phyloP scores from a whole-genome alignment of 2,888 invertebrate genomes.

The Diloba caeruleocephala region DNA sequence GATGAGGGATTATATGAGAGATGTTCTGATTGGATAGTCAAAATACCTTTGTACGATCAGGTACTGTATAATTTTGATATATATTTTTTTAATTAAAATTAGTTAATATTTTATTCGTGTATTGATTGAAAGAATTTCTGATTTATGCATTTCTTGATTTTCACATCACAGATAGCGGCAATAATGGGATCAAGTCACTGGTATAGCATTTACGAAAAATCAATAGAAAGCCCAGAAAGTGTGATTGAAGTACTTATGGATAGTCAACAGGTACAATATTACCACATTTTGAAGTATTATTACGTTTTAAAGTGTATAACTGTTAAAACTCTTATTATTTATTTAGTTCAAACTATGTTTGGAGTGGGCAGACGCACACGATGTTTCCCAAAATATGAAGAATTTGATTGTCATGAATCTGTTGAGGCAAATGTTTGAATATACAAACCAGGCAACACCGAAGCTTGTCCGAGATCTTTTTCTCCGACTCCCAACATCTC shows the following conservation, averaged over 20 bases:
- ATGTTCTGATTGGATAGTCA: conserved; percentile 89
- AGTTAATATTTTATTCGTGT: no score
- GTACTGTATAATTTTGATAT: conserved; percentile 64
- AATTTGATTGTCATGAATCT: conserved; percentile 87
- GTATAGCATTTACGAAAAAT: conserved; percentile 89
- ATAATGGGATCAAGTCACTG: conserved; percentile 89
- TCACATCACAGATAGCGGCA: conserved; percentile 81
- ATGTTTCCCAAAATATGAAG: conserved; percentile 88
- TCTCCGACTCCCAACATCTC: conserved; percentile 87
- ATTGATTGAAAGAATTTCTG: no score
- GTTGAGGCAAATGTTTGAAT: conserved; percentile 88
- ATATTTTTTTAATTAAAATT: not conserved
- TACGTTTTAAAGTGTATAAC: not conserved
- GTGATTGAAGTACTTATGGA: conserved; percentile 88
- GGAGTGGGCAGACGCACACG: conserved; percentile 91
- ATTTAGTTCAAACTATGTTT: conserved; percentile 91
- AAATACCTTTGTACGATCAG: conserved; percentile 91
- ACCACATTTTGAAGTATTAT: not conserved
- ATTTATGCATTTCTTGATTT: conserved; percentile 4
- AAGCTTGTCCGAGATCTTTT: conserved; percentile 87
- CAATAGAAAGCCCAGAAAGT: conserved; percentile 85
- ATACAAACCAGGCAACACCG: conserved; percentile 81
- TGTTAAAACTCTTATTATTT: conserved; percentile 17
- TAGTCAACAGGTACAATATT: conserved; percentile 83
- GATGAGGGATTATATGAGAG: conserved; percentile 78